A percentile compares a stretch with the other conserved stretches of the same genome.
phyloP scores from a whole-genome alignment of 2,888 invertebrate genomes.

The Archips crataeganus region DNA sequence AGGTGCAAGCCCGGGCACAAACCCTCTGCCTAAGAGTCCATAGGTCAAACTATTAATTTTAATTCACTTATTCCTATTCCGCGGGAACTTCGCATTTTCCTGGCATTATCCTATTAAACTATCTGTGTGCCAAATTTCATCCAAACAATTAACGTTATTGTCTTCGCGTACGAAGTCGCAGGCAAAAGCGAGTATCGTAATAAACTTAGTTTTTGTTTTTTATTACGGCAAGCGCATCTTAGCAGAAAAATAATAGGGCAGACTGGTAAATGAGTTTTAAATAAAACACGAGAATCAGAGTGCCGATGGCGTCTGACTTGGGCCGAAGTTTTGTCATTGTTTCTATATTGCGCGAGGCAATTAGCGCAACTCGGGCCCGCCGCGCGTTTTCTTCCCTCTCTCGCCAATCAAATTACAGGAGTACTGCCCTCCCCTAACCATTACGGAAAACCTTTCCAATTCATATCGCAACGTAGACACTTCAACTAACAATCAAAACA shows the following conservation, averaged over 20 bases:
- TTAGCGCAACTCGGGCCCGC: slow-evolving; percentile 77
- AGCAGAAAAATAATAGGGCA: slow-evolving; percentile 79
- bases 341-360: slow-evolving; percentile 83
- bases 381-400: slow-evolving; percentile 61
- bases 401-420: slow-evolving; percentile 78
- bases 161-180: too few species aligned
- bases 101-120: too few species aligned
- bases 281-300: slow-evolving; percentile 78
- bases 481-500: slow-evolving; percentile 70
- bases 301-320: slow-evolving; percentile 67
- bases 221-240: slow-evolving; percentile 70
- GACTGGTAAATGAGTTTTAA: slow-evolving; percentile 82
- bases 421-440: slow-evolving; percentile 64
- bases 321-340: slow-evolving; percentile 82
- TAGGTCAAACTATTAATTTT: too few species aligned
- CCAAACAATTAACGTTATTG: too few species aligned
- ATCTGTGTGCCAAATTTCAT: too few species aligned
- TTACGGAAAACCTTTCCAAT: slow-evolving; percentile 68
- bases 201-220: slow-evolving; percentile 47
- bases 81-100: too few species aligned
- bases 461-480: slow-evolving; percentile 70
- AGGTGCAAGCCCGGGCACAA: too few species aligned
- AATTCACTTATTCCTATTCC: too few species aligned
- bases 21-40: too few species aligned
- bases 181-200: too few species aligned